Evolutionary conservation across 2,113 vertebrate species (phyloP), one percentile per base, ranked within the genome.

Genomic region (Gallinago jamesoni): DNA sequence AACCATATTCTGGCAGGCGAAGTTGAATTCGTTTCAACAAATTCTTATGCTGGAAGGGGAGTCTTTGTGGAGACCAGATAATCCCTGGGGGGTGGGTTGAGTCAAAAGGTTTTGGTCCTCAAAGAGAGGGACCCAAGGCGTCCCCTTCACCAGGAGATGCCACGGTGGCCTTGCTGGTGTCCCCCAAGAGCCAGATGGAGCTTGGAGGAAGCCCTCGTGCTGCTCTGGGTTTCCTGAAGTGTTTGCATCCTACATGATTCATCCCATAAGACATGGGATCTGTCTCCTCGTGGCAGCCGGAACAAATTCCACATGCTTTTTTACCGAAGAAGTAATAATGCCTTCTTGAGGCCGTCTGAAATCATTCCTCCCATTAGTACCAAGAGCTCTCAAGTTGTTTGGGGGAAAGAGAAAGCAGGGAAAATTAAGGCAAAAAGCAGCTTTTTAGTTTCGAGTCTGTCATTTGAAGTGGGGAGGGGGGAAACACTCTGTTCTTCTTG

Each of bases 351-450:
- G 81, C 68, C 78, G 68, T 41, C 91, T n/a, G 74, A 87, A 84
- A 90, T 95, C 15, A 82, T 87, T 85, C 89, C 50, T 39, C 27
- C 63, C 57, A 37, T 91, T 96, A 84, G 76, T 41, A 56, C 33
- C 55, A 57, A 62, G 78, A 78, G 52, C 87, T 85, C 78, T 94
- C 33, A 10, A 68, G 74, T 94, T 87, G 79, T 89, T 9, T 68
- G 12, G 56, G 75, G 68, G 80, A 89, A 92, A 83, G 63, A 78
- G 59, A 92, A 72, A 90, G 80, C 72, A 16, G 23, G 47, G 80
- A 35, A 84, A 94, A 90, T 69, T 4, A 70, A 69, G 59, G 68
- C 67, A 60, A 70, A 77, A 91, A 67, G 55, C 1, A 31, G 23
- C 56, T 48, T 68, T 89, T 90, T 86, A 30, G 84, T 90, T 73